Base-by-base conservation (phyloP, 1,140 invertebrate species). In the Zaprionus camerounensis region DNA sequence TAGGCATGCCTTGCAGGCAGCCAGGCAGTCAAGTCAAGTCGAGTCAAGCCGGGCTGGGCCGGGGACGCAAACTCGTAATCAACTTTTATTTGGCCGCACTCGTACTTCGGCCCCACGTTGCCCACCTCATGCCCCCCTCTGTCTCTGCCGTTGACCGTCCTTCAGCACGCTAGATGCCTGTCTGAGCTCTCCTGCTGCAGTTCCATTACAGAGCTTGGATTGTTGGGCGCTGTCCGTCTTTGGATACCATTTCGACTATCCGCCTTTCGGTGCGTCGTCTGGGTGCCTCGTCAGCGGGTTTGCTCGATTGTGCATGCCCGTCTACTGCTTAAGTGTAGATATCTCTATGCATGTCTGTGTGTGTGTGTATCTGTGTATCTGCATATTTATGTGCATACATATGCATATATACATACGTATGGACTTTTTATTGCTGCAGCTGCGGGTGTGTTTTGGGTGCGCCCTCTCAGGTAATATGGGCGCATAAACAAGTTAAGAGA, bases 391-490 rank as follows among this genome's bases (percentile, higher is more conserved):
- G 41, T 78, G 71, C 24, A 66, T 41, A 41, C 63, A 65, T 36
- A 64, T 64, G 36, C 36, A 63, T 63, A 63, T 51, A 77, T 67
- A 78, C 81, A 70, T 80, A 81, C 81, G 73, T 70, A 71, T 68
- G 73, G 65, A 78, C 59, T 70, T 83, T 87, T 88, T 83, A 78
- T 78, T 88, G 84, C 71, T 64, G 75, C 84, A 87, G 84, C 84
- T 88, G 85, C 84, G 78, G 85, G 84, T 69, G 84, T 88, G 75
- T 79, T 90, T 83, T 88, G 85, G 84, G 84, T 81, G 84, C 79
- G 84, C 81, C 85, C 81, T 59, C 73, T 68, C 64, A 78, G 70
- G 67, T 79, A 79, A 82, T 78, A 78, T 85, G 81, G 67, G 58
- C 75, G 65, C 57, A 76, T 79, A 82, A 77, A 81, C 62, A 41